A percentile compares a stretch with the other conserved stretches of the same genome.
Evolutionary conservation across 2,797 vertebrate species (phyloP).

Genomic region (Apodemus agrarius): DNA sequence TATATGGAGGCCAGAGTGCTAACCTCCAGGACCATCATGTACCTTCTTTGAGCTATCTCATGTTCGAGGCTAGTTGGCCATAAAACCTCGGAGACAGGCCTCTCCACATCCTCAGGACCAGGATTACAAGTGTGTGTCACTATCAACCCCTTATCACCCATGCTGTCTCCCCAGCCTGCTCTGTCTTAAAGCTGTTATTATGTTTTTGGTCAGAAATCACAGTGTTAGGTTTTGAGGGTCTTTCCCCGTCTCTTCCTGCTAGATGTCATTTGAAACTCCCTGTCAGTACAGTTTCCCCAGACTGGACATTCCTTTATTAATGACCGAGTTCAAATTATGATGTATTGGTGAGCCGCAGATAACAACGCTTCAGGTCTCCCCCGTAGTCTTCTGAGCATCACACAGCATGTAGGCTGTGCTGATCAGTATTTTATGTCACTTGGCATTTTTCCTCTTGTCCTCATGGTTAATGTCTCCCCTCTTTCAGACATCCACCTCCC

Average conservation of each 20-base stretch:
- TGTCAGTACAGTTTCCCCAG: neutral
- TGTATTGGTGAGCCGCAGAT: neutral
- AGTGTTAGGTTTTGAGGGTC: neutral
- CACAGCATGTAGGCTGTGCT: neutral
- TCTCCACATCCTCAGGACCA: neutral
- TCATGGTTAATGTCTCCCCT: neutral
- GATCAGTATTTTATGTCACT: slow-evolving; percentile 29
- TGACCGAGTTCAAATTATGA: neutral
- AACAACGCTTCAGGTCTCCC: neutral
- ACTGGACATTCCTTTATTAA: neutral
- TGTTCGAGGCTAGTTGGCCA: neutral
- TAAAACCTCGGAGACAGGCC: neutral
- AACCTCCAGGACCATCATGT: neutral
- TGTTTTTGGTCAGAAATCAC: neutral
- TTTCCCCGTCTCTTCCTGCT: neutral
- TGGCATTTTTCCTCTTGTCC: neutral
- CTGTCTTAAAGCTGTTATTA: neutral
- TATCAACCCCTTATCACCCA: neutral
- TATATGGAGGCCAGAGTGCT: neutral
- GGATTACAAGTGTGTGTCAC: neutral
- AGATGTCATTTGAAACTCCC: neutral
- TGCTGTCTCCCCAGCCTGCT: neutral
- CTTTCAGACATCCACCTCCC: slow-evolving; percentile 23
- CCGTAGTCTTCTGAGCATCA: neutral
- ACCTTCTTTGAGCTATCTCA: neutral